Conservation (phyloP, 2,797 vertebrate genomes). For the Amblyopsis hoosieri region DNA sequence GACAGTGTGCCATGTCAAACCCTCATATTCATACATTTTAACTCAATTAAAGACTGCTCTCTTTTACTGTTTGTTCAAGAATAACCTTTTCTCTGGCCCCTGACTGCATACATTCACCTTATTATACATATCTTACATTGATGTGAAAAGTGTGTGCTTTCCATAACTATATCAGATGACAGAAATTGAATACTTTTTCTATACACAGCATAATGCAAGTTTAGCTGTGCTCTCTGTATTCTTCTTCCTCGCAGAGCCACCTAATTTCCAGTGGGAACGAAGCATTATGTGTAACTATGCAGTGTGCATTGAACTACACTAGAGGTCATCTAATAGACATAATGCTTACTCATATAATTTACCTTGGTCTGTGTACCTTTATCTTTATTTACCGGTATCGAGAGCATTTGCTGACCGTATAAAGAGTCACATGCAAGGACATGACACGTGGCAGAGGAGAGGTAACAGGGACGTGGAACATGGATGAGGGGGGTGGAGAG, state of each 20-base stretch:
- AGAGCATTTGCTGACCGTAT: conserved; percentile 46
- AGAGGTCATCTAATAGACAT: conserved; percentile 35
- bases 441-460: conserved; percentile 34
- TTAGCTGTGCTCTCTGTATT: conserved; percentile 12
- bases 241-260: not conserved
- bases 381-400: conserved; percentile 39
- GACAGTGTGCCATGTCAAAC: conserved; percentile 3
- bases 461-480: conserved; percentile 6
- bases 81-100: not conserved
- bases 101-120: too few relatives aligned
- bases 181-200: not conserved
- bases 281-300: conserved; percentile 29
- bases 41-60: not conserved
- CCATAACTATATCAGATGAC: too few relatives aligned
- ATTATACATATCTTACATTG: too few relatives aligned
- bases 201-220: not conserved
- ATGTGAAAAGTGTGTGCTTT: too few relatives aligned
- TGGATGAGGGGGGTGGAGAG: not conserved
- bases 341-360: conserved; percentile 51
- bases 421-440: conserved; percentile 41
- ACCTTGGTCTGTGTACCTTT: not conserved
- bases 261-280: conserved; percentile 18
- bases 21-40: not conserved
- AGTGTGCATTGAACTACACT: conserved; percentile 28
- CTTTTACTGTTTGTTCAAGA: not conserved